Evolutionary conservation across 2,888 invertebrate species (phyloP), one percentile per base, ranked within the genome.

Genomic region (Acanthacorydalis orientalis): DNA sequence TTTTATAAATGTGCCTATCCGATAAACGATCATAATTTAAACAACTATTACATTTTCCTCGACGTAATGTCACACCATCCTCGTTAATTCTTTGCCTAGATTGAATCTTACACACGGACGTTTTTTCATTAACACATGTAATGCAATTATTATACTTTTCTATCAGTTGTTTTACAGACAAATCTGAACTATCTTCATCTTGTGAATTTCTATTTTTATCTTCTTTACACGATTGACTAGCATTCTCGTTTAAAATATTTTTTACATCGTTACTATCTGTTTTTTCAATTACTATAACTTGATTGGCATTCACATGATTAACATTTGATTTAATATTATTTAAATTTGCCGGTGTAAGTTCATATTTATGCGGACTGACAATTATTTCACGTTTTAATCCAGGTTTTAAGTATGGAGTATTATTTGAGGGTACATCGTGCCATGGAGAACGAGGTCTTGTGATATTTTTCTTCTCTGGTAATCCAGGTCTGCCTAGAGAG

Each of bases 61-160:
- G 53, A 43, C 50, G 50, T 12, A 48, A 31, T 2, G 43, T 34
- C 4, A 45, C 31, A 35, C 38, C 34, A 14, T 48, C 48, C 6
- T 31, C 39, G 15, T 48, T 16, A 2, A 23, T 10, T 11, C 31
- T 53, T 9, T 51, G 51, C 39, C 34, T 8, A 44, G 49, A 33
- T 14, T 45, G 46, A 34, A 48, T 31, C 49, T 44, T 37, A 39
- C 44, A 49, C 23, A 49, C 51, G 48, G 12, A 52, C 32, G 57
- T 51, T 16, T 57, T 49, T 2, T 56, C 55, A n/a, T 44, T 51
- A 32, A 53, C 51, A 52, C 53, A 23, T 48, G 46, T 46, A 10
- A 54, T 51, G 14, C 49, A 45, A 16, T 57, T 59, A 49, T 61
- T 60, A 51, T 64, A 64, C 52, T 60, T 60, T 31, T 63, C 58